Percentiles rank a stretch among this genome's conserved stretches.
phyloP scores from a whole-genome alignment of 2,888 invertebrate species.

The Euproctis similis region DNA sequence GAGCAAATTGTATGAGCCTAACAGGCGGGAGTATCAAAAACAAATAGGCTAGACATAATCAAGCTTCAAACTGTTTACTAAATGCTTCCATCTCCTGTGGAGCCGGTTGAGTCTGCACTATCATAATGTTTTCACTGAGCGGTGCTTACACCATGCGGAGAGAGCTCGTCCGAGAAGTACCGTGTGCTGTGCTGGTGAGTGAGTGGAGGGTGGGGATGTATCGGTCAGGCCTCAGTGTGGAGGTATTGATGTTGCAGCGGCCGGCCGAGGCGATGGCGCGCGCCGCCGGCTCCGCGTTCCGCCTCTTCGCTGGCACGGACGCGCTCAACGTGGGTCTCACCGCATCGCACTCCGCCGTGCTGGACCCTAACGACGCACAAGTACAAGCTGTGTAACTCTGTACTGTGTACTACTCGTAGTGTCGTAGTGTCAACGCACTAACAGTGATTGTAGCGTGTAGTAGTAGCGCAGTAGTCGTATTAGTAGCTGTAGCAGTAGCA shows the following conservation, averaged over 20 bases:
- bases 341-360: constrained; percentile 75
- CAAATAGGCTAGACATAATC: no score
- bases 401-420: background rate
- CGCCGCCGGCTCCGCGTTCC: constrained; percentile 85
- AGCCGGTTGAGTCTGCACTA: no score
- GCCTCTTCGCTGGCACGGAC: constrained; percentile 85
- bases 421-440: background rate
- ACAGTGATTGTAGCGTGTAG: background rate
- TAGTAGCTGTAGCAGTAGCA: no score
- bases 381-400: constrained; percentile 44
- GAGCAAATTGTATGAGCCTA: no score
- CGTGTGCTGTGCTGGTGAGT: constrained; percentile 1
- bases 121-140: no score
- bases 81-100: no score
- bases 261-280: constrained; percentile 87
- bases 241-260: constrained; percentile 71
- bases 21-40: no score
- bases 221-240: constrained; percentile 14
- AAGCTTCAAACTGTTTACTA: no score
- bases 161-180: background rate
- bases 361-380: constrained; percentile 72
- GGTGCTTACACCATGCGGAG: no score
- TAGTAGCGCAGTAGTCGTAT: background rate
- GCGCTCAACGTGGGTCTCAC: constrained; percentile 82
- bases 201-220: background rate